These are phyloP conservation scores for Odontamblyopus rebecca DNA, from an alignment of 2,797 vertebrate genomes.

Conservation along the genomic window DNA sequence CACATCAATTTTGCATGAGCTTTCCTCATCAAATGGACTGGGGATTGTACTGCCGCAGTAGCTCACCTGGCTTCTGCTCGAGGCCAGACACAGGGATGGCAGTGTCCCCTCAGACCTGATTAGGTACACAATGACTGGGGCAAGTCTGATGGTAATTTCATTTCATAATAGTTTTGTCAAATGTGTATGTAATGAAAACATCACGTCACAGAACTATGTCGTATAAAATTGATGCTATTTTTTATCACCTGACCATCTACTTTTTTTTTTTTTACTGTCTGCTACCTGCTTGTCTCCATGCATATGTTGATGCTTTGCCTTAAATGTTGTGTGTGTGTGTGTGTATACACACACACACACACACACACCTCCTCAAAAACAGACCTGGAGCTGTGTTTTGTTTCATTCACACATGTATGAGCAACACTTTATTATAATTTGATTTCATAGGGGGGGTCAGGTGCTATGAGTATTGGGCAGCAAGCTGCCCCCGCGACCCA, in stretches of 20 bases:
- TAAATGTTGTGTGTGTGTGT: not conserved
- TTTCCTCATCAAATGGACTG: conserved; percentile 67
- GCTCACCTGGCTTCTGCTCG: conserved; percentile 60
- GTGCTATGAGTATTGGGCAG: no score
- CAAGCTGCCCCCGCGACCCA: no score
- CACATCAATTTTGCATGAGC: conserved; percentile 77
- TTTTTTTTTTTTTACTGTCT: no score
- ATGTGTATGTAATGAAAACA: not conserved
- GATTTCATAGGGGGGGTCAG: no score
- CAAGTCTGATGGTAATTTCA: not conserved
- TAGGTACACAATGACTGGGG: not conserved
- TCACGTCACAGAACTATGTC: not conserved
- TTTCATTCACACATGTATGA: no score
- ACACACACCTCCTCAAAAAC: no score
- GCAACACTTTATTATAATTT: no score
- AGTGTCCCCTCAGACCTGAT: not conserved
- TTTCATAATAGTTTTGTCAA: not conserved
- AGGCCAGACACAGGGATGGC: conserved; percentile 54
- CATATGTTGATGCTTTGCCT: not conserved
- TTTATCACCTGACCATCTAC: no score
- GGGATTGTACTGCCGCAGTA: conserved; percentile 54
- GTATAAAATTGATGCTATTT: no score
- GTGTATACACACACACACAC: no score
- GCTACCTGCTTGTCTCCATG: no score
- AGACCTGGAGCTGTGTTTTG: no score